Percentiles rank a stretch among this genome's conserved stretches.
Conservation (phyloP, 2,888 invertebrate species). For the Dione juno region DNA sequence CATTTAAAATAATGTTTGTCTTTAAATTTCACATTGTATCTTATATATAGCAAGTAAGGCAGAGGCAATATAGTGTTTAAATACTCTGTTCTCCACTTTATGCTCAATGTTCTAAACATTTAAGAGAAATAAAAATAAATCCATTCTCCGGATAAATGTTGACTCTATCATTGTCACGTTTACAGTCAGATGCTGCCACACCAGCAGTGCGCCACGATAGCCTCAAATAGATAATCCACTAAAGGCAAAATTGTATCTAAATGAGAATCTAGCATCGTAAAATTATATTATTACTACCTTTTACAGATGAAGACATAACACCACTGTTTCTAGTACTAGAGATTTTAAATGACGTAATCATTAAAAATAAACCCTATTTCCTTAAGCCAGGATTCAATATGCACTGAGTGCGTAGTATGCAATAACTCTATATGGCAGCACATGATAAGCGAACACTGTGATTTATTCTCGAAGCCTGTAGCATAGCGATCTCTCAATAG, state of each 20-base stretch:
- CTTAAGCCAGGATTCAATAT: background rate
- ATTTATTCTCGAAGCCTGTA: conserved; percentile 18
- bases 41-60: no score
- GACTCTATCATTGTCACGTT: no score
- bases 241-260: background rate
- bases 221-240: background rate
- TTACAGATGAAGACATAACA: conserved; percentile 5
- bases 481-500: conserved; percentile 7
- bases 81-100: no score
- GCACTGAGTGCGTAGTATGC: background rate
- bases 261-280: background rate
- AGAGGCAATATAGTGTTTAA: no score
- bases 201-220: no score
- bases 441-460: conserved; percentile 6
- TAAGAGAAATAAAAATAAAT: no score
- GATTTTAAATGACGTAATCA: background rate
- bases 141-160: no score
- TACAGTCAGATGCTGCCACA: no score
- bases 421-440: conserved; percentile 13
- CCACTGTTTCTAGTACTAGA: conserved; percentile 1
- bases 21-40: no score
- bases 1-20: no score
- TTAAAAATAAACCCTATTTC: background rate
- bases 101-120: no score
- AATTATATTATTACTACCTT: background rate